Evolutionary conservation across 64 coral and sea anemone genomes (phyloP), one percentile per base, ranked within the genome.

Genomic region (Actinia equina): DNA sequence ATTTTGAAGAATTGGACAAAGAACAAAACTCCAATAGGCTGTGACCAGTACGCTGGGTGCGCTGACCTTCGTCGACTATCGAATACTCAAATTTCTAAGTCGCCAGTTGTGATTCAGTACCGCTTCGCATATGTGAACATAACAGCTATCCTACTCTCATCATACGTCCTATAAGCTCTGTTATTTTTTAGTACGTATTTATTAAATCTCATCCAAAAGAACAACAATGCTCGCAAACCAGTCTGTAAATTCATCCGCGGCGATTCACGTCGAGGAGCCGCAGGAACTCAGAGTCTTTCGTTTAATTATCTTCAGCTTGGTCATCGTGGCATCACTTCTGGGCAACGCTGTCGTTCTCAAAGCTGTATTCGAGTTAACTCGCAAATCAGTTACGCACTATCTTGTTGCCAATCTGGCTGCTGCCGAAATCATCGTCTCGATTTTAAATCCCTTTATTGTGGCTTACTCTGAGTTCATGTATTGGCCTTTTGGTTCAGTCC

Each of bases 291-390:
- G 41, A 0, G 37, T 84, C 46, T 54, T 88, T 17, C 91, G 91
- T 19, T 52, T 83, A 25, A 43, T 83, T 27, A 27, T 92, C 49
- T 60, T 82, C 17, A 43, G 86, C 0, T 3, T 92, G 13, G 27
- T 88, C 2, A 43, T 92, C 17, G 17, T 88, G 6, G 63, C 80
- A 6, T 86, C 86, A 53, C 60, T 92, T 0, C 18, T 92, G 0
- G 91, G 91, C 6, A 92, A 92, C 69, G 84, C 59, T 5, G 80
- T 88, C 59, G 86, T 92, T 6, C 80, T 92, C n/a, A 86, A 87
- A 44, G 86, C 91, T 23, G 52, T 92, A 16, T 59, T 3, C 20
- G 69, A 82, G n/a, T 53, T 56, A 12, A 37, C 61, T 27, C 65
- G 86, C 30, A 92, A 92, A 58, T 78, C 91, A 67, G 17, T 92